Evolutionary conservation across 2,797 vertebrate genomes (phyloP), one percentile per base, ranked within the genome.

Genomic region (Poecilia velifera): DNA sequence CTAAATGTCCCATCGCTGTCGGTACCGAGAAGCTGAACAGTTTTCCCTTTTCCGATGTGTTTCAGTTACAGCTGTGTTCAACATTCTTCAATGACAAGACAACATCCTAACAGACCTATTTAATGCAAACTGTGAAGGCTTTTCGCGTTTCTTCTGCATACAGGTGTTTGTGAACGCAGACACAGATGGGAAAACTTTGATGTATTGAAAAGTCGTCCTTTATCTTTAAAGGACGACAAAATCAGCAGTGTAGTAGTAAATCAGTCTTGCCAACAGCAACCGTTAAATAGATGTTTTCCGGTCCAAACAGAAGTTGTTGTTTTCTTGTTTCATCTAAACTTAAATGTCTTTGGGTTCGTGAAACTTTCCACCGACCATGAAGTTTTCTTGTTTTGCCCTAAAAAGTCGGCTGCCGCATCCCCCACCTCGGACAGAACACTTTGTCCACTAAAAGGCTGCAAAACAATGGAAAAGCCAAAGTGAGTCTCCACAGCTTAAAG

Each of bases 401-500:
- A 89, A 86, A 84, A 86, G 83, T 77, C 77, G 16, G 74, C 87
- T 76, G 75, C 80, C 82, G 81, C 87, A 72, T 87, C 87, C 46
- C 75, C 74, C 78, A 77, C 90, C 45, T 81, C 18, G 57, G 87
- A 76, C 82, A 72, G 73, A 85, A 49, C 59, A 45, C 82, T 84
- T 76, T 57, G 89, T 91, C 91, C 90, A 86, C 87, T 92, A 92
- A 94, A 89, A 73, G 39, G 84, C 88, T 74, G 83, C 89, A 83
- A 91, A 93, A 93, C 91, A 93, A 93, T 85, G 80, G 86, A 87
- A 93, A 94, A 93, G 89, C 92, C 89, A 91, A 92, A 92, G 88
- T 90, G 90, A 93, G 90, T 93, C 93, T 93, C 84, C 85, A 82
- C 91, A 89, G 93, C 92, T 93, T 93, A 93, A 91, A 92, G 92